These are phyloP conservation scores for Gymnobelideus leadbeateri DNA, from an alignment of 2,113 vertebrate genomes.

Conservation along the genomic window DNA sequence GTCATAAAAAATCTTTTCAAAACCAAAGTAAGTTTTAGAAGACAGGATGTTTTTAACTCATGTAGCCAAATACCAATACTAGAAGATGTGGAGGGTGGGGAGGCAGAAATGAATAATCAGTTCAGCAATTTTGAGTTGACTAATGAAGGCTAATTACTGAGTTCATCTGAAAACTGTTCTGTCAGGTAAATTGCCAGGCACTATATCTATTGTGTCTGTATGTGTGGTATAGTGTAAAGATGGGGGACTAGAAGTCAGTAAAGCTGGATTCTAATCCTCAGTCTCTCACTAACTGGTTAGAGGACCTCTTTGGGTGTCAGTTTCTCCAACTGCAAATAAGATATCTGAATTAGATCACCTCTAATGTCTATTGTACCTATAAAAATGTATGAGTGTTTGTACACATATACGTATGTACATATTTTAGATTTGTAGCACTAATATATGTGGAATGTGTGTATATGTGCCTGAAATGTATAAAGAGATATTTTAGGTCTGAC, in stretches of 20 bases:
- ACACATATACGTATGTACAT: neutral
- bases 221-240: neutral
- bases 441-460: conserved; percentile 60
- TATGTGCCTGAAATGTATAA: neutral
- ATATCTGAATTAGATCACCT: neutral
- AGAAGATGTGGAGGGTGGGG: neutral
- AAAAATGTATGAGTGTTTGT: neutral
- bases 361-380: neutral
- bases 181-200: neutral
- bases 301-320: neutral
- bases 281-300: neutral
- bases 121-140: neutral
- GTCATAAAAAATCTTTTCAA: neutral
- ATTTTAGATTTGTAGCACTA: neutral
- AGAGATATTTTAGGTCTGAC: conserved; percentile 63
- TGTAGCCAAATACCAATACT: neutral
- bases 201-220: neutral
- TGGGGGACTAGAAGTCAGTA: neutral
- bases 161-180: neutral
- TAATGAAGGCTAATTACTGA: neutral
- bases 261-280: neutral
- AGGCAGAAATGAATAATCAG: neutral
- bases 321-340: neutral
- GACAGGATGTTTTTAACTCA: neutral
- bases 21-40: neutral